Conservation (phyloP, 2,888 invertebrate species). For the Polymixis lichenea region DNA sequence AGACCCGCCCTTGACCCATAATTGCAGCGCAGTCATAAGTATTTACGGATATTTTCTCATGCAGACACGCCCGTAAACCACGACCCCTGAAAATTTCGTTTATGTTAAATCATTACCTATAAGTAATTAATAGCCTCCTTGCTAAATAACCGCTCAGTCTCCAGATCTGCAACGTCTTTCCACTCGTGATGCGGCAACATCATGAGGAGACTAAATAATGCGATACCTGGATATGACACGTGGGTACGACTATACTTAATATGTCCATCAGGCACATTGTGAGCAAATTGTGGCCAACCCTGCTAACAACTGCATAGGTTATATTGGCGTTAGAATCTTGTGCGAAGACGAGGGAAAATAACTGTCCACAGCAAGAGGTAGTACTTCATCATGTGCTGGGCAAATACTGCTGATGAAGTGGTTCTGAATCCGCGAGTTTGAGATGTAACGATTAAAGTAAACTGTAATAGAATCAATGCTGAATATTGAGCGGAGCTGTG, state of each 20-base stretch:
- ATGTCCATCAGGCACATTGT: not conserved
- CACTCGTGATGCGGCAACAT: no score
- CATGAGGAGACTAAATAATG: not conserved
- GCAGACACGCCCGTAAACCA: slow-evolving; percentile 23
- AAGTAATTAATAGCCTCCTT: not conserved
- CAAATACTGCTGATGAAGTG: not conserved
- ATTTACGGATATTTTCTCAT: slow-evolving; percentile 34
- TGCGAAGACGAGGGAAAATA: not conserved
- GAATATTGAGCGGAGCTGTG: slow-evolving; percentile 37
- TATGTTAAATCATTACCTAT: not conserved
- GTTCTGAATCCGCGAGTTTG: not conserved
- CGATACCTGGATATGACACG: not conserved
- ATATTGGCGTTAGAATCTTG: not conserved
- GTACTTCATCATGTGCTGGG: not conserved
- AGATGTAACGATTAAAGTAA: not conserved
- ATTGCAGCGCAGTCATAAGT: slow-evolving; percentile 46
- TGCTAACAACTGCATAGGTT: not conserved
- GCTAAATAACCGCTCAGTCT: no score
- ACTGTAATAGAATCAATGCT: slow-evolving; percentile 3
- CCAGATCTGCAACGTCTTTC: not conserved
- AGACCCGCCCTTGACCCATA: slow-evolving; percentile 57
- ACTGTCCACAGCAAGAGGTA: no score
- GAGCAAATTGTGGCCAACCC: no score
- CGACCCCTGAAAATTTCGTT: not conserved
- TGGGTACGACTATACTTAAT: not conserved